Base-by-base conservation (phyloP, 2,888 invertebrate genomes). In the Terebella lapidaria region DNA sequence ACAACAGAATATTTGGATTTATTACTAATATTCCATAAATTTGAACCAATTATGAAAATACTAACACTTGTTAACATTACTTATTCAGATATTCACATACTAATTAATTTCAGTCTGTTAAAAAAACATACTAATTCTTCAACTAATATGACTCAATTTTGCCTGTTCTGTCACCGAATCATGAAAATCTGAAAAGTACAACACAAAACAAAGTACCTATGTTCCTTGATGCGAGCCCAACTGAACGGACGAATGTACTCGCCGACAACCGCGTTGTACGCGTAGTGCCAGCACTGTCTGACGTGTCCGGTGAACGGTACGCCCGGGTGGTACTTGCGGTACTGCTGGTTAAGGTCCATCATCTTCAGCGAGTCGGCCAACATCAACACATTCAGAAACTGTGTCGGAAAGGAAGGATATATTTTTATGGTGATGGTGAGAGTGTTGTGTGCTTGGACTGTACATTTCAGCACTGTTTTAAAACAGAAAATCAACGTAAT, bases 221-320 rank as follows among this genome's bases (percentile, higher is more conserved):
- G 88, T 61, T 84, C 84, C 70, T 85, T 84, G 15, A 91, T 86
- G 53, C 86, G 84, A 1, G 84, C 81, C 90, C 90, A 91, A 0
- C 88, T 87, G 77, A 87, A 89, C 0, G 90, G 89, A 25, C 86
- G 82, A 1, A 91, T 85, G 29, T 87, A 83, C 70, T 90, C 88
- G 69, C 89, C 88, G 1, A 90, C 72, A 0, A 89, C 84, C 2
- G 87, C 87, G 64, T 85, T 85, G 75, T 84, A 88, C 0, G 88
- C 88, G 75, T 91, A 91, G 45, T 82, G 84, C 91, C 91, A 91
- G 89, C 90, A 91, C 45, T 84, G 83, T 67, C 83, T 84, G 1
- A 83, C 82, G 72, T 88, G 85, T 58, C 86, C 85, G 28, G 81
- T 76, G 1, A 87, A 79, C 0, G 84, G 83, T 0, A 84, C 82